phyloP scores from a whole-genome alignment of 2,797 vertebrate species.

The Fringilla coelebs region DNA sequence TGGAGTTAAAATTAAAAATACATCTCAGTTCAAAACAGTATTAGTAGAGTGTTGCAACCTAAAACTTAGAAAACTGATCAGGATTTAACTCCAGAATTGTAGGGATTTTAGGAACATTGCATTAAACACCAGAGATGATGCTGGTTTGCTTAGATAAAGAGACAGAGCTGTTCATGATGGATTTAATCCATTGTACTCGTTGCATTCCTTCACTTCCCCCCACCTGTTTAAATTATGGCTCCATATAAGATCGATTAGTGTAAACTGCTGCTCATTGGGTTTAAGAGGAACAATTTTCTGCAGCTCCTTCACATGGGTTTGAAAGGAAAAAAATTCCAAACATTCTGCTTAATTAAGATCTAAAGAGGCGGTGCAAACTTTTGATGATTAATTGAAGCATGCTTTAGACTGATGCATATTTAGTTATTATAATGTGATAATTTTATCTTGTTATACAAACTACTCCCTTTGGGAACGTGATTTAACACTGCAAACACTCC shows the following conservation, averaged over 20 bases:
- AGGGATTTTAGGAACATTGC: not conserved
- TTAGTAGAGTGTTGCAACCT: not conserved
- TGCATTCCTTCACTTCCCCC: not conserved
- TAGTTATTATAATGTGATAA: conserved; percentile 85
- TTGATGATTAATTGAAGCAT: conserved; percentile 86
- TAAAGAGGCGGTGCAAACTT: conserved; percentile 77
- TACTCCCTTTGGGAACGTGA: conserved; percentile 77
- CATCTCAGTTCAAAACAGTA: not conserved
- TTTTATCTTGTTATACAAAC: conserved; percentile 79
- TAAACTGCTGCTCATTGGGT: conserved; percentile 47
- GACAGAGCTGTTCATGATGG: not conserved
- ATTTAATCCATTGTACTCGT: not conserved
- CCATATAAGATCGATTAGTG: conserved; percentile 10
- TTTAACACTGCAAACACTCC: conserved; percentile 74
- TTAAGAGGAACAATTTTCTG: conserved; percentile 52
- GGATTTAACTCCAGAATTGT: not conserved
- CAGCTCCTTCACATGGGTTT: conserved; percentile 50
- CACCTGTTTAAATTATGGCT: not conserved
- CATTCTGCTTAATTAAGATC: conserved; percentile 76
- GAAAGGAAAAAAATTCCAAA: conserved; percentile 60
- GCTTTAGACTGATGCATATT: conserved; percentile 79
- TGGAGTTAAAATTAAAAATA: not conserved
- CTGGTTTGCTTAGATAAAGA: not conserved
- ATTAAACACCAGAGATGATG: not conserved
- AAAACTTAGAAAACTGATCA: not conserved